Evolutionary conservation across 1,140 invertebrate genomes (phyloP).

Genomic region (Leptoteleia sp.): DNA sequence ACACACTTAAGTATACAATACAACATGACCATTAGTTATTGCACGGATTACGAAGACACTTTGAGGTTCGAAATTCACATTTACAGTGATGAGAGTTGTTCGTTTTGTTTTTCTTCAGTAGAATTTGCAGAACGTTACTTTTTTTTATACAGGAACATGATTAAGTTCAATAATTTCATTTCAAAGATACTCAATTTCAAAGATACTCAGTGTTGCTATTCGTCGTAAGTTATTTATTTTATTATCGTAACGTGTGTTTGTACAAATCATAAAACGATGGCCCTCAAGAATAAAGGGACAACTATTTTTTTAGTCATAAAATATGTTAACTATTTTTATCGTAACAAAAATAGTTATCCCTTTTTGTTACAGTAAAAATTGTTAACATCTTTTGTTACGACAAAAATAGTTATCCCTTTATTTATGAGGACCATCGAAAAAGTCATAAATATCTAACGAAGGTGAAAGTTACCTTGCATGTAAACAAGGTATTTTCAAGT

Average conservation of each 20-base stretch:
- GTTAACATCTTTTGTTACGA: too few relatives aligned
- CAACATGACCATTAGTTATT: constrained; percentile 61
- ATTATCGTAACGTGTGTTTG: constrained; percentile 21
- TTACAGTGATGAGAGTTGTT: constrained; percentile 41
- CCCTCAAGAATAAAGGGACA: too few relatives aligned
- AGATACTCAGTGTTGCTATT: constrained; percentile 1
- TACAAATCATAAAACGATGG: constrained; percentile 21
- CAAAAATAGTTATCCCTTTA: too few relatives aligned
- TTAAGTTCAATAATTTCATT: constrained; percentile 30
- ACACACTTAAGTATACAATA: constrained; percentile 55
- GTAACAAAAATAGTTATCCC: too few relatives aligned
- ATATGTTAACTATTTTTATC: too few relatives aligned
- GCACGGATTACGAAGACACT: constrained; percentile 63
- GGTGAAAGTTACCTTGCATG: not conserved
- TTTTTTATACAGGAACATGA: constrained; percentile 40
- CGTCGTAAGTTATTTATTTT: constrained; percentile 1
- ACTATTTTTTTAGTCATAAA: too few relatives aligned
- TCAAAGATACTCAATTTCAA: constrained; percentile 28
- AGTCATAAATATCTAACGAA: constrained; percentile 2
- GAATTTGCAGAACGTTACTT: constrained; percentile 43
- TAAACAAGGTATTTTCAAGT: constrained; percentile 6
- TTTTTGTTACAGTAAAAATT: too few relatives aligned
- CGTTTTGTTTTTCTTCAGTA: constrained; percentile 8
- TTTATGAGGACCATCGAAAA: too few relatives aligned
- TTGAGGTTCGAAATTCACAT: constrained; percentile 60